Percentiles rank a stretch among this genome's conserved stretches.
Evolutionary conservation across 1,140 invertebrate species (phyloP).

Genomic region (Drosophila athabasca): DNA sequence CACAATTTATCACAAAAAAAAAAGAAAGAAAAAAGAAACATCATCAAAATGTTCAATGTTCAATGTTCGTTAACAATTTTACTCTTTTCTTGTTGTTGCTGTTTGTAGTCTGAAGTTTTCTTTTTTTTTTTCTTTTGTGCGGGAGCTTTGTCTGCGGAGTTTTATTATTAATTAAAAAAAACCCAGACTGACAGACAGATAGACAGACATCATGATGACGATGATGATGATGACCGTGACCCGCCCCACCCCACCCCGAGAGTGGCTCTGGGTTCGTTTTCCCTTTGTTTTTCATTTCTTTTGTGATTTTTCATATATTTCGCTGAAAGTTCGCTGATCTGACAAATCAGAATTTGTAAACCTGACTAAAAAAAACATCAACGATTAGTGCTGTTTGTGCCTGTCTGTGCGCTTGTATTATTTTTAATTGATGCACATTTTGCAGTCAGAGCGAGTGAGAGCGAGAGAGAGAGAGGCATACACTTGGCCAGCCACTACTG

Average conservation of each 20-base stretch:
- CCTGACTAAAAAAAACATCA: too few relatives aligned
- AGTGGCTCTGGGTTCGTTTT: constrained; percentile 14
- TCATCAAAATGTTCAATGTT: constrained; percentile 41
- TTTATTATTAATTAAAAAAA: constrained; percentile 66
- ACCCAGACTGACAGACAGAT: constrained; percentile 24
- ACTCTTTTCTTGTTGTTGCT: constrained; percentile 31
- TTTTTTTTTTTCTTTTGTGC: neutral
- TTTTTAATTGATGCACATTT: constrained; percentile 21
- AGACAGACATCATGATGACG: neutral
- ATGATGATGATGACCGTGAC: constrained; percentile 58
- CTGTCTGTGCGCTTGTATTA: too few relatives aligned
- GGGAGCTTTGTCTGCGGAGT: constrained; percentile 9
- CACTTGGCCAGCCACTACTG: constrained; percentile 4
- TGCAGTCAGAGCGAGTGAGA: constrained; percentile 14
- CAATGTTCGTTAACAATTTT: constrained; percentile 55
- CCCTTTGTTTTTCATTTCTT: constrained; percentile 28
- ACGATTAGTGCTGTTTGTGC: too few relatives aligned
- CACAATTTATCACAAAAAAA: constrained; percentile 63
- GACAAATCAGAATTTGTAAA: constrained; percentile 38
- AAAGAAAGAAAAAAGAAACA: constrained; percentile 14
- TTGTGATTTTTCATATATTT: constrained; percentile 43
- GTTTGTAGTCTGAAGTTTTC: constrained; percentile 20
- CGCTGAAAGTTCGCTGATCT: constrained; percentile 33
- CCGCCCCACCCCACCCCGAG: constrained; percentile 11
- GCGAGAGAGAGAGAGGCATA: constrained; percentile 24